Conservation (phyloP, 1,140 invertebrate genomes). For the Drosophila lacertosa region DNA sequence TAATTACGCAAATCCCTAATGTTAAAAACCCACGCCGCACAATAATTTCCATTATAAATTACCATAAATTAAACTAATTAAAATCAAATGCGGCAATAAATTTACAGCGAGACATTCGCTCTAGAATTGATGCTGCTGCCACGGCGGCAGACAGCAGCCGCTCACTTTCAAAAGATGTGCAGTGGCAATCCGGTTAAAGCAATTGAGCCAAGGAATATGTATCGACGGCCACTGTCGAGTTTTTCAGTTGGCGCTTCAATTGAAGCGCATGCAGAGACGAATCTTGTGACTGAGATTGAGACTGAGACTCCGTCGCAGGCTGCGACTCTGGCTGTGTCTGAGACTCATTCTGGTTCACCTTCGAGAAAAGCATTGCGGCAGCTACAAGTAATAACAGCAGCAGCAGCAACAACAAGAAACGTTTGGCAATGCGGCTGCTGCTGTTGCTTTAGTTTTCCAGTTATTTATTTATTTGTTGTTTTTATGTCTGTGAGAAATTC, state of each 20-base stretch:
- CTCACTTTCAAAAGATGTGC: conserved; percentile 76
- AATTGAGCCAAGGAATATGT: conserved; percentile 24
- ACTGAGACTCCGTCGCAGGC: conserved; percentile 22
- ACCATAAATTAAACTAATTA: conserved; percentile 75
- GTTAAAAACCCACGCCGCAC: not conserved
- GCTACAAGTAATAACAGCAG: conserved; percentile 29
- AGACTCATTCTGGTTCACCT: conserved; percentile 73
- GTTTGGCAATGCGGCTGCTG: conserved; percentile 38
- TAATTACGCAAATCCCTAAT: conserved; percentile 22
- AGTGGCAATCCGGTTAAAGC: conserved; percentile 64
- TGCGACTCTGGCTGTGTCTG: conserved; percentile 32
- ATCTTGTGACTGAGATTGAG: conserved; percentile 30
- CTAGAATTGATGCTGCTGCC: conserved; percentile 65
- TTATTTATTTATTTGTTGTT: conserved; percentile 54
- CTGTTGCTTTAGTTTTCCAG: conserved; percentile 39
- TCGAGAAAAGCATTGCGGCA: conserved; percentile 66
- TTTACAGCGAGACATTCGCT: conserved; percentile 63
- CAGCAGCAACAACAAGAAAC: conserved; percentile 16
- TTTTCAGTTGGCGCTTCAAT: conserved; percentile 60
- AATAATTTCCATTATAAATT: conserved; percentile 52
- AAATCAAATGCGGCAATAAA: conserved; percentile 72
- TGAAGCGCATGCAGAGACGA: conserved; percentile 27
- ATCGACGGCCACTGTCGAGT: conserved; percentile 23
- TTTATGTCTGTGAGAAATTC: conserved; percentile 72
- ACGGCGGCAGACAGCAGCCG: conserved; percentile 24